Evolutionary conservation across 2,888 invertebrate genomes (phyloP).

Genomic region (Agrochola litura): DNA sequence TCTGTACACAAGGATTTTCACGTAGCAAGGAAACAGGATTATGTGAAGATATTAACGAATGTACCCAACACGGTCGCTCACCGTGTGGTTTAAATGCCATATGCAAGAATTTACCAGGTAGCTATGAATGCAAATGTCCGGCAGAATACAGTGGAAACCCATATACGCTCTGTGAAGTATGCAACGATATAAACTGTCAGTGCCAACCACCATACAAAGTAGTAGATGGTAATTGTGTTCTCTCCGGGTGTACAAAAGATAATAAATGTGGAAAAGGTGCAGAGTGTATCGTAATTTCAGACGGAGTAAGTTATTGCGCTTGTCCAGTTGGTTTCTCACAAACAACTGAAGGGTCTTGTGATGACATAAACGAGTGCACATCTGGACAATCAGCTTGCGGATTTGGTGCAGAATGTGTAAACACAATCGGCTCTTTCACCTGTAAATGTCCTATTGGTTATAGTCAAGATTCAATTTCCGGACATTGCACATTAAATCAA

Average conservation of each 20-base stretch:
- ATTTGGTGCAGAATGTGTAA: conserved; percentile 96
- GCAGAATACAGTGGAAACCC: conserved; percentile 97
- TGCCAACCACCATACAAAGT: conserved; percentile 97
- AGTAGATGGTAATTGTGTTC: conserved; percentile 95
- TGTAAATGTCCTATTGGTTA: conserved; percentile 96
- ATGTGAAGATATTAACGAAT: conserved; percentile 97
- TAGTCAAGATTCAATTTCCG: conserved; percentile 95
- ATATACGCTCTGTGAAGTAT: conserved; percentile 96
- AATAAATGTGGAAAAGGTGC: conserved; percentile 96
- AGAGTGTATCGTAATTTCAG: conserved; percentile 97
- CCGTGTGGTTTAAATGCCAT: conserved; percentile 97
- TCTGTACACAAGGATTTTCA: conserved; percentile 96
- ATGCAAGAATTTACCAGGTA: conserved; percentile 97
- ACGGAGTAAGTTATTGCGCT: conserved; percentile 97
- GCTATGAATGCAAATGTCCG: conserved; percentile 98
- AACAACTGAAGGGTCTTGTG: conserved; percentile 94
- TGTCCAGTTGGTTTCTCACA: conserved; percentile 96
- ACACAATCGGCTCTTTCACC: conserved; percentile 94
- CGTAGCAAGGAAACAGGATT: conserved; percentile 93
- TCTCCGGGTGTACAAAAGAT: conserved; percentile 95
- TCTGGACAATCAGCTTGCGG: conserved; percentile 95
- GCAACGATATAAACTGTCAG: conserved; percentile 95
- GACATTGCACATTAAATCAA: conserved; percentile 95
- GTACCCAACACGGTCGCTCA: conserved; percentile 93
- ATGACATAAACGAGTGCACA: conserved; percentile 96